Evolutionary conservation across 2,113 vertebrate genomes (phyloP).

Genomic region (Phrynocephalus versicolor): DNA sequence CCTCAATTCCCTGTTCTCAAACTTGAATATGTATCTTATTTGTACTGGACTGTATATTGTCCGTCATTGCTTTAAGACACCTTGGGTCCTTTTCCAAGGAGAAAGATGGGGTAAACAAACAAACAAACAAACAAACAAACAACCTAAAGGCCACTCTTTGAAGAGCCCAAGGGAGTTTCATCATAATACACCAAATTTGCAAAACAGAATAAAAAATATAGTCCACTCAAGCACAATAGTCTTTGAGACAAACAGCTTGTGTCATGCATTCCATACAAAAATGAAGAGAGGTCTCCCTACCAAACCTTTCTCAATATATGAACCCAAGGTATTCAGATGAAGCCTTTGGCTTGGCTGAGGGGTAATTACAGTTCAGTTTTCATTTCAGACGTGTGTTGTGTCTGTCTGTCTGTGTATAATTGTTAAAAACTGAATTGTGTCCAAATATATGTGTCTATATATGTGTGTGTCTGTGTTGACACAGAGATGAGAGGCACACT

Average conservation of each 20-base stretch:
- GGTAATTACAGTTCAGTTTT: conserved; percentile 4
- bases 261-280: not conserved
- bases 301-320: not conserved
- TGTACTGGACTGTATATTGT: too few relatives aligned
- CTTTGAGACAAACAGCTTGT: not conserved
- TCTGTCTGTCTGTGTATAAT: not conserved
- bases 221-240: not conserved
- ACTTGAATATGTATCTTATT: too few relatives aligned
- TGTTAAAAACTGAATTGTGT: not conserved
- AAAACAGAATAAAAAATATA: not conserved
- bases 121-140: too few relatives aligned
- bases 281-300: not conserved
- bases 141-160: not conserved
- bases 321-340: not conserved
- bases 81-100: too few relatives aligned
- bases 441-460: not conserved
- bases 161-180: conserved; percentile 7
- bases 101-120: too few relatives aligned
- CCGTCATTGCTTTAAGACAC: too few relatives aligned
- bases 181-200: not conserved
- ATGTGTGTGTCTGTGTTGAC: not conserved
- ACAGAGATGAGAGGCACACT: not conserved
- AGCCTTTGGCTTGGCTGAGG: not conserved
- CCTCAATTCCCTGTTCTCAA: too few relatives aligned
- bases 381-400: not conserved